Evolutionary conservation across 1,140 invertebrate species (phyloP), one percentile per base, ranked within the genome.

Genomic region (Whitmania pigra): DNA sequence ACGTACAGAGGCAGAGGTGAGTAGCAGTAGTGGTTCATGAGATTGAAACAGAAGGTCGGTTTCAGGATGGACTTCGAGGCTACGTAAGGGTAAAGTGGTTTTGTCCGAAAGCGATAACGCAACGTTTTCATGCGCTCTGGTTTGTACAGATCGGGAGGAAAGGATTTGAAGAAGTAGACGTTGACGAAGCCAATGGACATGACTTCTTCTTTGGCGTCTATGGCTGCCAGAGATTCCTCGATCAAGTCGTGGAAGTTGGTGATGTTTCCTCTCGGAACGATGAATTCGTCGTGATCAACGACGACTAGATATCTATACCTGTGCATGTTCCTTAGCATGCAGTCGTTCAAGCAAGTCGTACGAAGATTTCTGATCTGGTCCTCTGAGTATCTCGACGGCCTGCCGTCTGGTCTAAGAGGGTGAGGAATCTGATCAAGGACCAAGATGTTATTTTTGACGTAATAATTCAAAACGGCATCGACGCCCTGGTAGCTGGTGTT

Each of bases 331-430:
- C 74, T 27, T 43, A 74, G 71, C 68, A 76, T 68, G 53, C 75
- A 76, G 71, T 76, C 75, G 53, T 76, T 76, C 20, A 76, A 86
- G 0, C 92, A 90, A 0, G 36, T 43, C 18, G 43, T 5, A 6
- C 69, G 43, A 0, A 68, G n/a, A n/a, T 31, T 68, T n/a, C 27
- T 27, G 36, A 68, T 68, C 13, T 68, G 6, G 67, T 68, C 36
- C n/a, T 68, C 25, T 13, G 29, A 31, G 6, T 36, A 22, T 31
- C n/a, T 31, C 15, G 67, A 31, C 25, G n/a, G 6, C 67, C 67
- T 9, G 36, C 36, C n/a, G 11, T 13, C 22, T 31, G n/a, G 6
- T 20, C 49, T 22, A 2, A 70, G 11, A 25, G 69, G 31, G 13
- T 36, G 69, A 2, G 69, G 69, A 22, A 49, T 53, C 13, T 25